Evolutionary conservation across 2,113 vertebrate species (phyloP), one percentile per base, ranked within the genome.

Genomic region (Mystacornis crossleyi): DNA sequence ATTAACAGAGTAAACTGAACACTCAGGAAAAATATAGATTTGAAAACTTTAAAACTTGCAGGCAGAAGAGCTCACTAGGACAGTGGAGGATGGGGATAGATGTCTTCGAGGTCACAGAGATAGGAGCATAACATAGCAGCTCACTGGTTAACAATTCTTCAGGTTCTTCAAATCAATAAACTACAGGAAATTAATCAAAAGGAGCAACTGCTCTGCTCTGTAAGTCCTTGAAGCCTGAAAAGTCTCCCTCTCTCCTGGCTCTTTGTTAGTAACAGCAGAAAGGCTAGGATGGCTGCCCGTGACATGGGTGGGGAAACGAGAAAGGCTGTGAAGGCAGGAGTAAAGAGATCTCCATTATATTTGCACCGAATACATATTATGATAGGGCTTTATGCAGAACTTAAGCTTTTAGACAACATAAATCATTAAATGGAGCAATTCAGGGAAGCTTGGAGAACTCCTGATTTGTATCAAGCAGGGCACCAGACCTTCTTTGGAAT

Each of bases 171-270:
- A 93, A 95, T 95, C 90, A 96, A 83, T 93, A 86, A 90, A 83
- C 45, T 54, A 25, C 82, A 88, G 71, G 66, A 96, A 86, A 81
- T 90, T 87, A 92, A 96, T 94, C 93, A 95, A 95, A 96, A 88
- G 74, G 19, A 94, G 14, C 55, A 91, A 54, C 71, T 83, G 53
- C 71, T 90, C 67, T 75, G 42, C 80, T 81, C 5, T 61, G n/a
- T n/a, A 57, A 87, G 31, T 73, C 66, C 91, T 89, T 84, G 89
- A 93, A 93, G 87, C 84, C 53, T 77, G 71, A 95, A 94, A 81
- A 77, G 48, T 91, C 77, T 93, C 64, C 38, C 33, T 86, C 58
- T 82, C 5, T 69, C 62, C 62, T 80, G 33, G 55, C 73, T 73
- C 92, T 95, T 96, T 88, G 62, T 90, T 82, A 75, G 34, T 88